phyloP scores from a whole-genome alignment of 2,888 invertebrate genomes.

The Mellilla xanthometata region DNA sequence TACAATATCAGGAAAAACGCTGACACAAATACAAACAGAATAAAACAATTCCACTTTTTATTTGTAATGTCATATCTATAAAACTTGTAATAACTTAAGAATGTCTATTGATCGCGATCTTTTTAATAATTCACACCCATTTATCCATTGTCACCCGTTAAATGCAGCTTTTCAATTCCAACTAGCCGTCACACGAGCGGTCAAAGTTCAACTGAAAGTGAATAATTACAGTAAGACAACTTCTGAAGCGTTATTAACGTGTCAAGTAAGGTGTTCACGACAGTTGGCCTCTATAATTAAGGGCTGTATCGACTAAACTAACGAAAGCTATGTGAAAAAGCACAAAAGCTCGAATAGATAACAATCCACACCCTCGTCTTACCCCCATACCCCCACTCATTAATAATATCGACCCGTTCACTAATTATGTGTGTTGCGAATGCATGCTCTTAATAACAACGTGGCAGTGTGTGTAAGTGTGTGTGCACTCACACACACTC shows the following conservation, averaged over 20 bases:
- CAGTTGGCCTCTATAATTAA: constrained; percentile 76
- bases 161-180: constrained; percentile 20
- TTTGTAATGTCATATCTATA: too few relatives aligned
- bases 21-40: too few relatives aligned
- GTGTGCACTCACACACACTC: constrained; percentile 34
- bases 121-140: constrained; percentile 6
- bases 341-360: constrained; percentile 80
- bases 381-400: constrained; percentile 63
- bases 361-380: constrained; percentile 60
- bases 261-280: constrained; percentile 74
- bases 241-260: constrained; percentile 65
- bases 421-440: constrained; percentile 83
- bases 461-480: constrained; percentile 8
- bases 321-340: constrained; percentile 68
- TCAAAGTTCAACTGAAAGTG: constrained; percentile 60
- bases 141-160: constrained; percentile 12
- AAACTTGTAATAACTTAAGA: too few relatives aligned
- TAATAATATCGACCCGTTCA: constrained; percentile 81
- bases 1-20: too few relatives aligned
- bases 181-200: constrained; percentile 18
- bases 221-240: constrained; percentile 73
- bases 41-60: too few relatives aligned
- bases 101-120: background rate
- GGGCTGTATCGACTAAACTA: constrained; percentile 77
- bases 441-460: constrained; percentile 47